Conservation (phyloP, 2,797 vertebrate genomes). For the Eupleurogrammus muticus region DNA sequence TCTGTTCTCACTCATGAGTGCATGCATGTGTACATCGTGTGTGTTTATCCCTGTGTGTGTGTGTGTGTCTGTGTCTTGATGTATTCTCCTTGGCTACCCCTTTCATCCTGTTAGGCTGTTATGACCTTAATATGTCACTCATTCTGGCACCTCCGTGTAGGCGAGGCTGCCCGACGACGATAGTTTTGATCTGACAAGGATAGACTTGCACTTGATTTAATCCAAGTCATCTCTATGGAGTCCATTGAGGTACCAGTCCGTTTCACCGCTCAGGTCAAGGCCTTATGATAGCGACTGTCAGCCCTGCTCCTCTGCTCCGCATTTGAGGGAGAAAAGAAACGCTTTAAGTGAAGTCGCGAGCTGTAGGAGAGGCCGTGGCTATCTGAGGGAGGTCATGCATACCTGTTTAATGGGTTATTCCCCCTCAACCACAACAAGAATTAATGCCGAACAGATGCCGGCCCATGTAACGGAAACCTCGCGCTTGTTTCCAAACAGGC, state of each 20-base stretch:
- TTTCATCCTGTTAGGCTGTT: conserved; percentile 54
- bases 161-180: conserved; percentile 67
- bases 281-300: conserved; percentile 73
- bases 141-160: conserved; percentile 73
- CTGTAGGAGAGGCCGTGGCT: conserved; percentile 15
- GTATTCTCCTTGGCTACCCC: conserved; percentile 31
- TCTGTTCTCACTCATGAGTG: conserved; percentile 10
- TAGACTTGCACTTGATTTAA: conserved; percentile 80
- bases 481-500: conserved; percentile 37
- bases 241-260: conserved; percentile 68
- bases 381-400: conserved; percentile 28
- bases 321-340: conserved; percentile 26
- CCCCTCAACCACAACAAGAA: conserved; percentile 24
- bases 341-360: conserved; percentile 9
- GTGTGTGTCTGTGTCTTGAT: conserved; percentile 25
- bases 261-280: conserved; percentile 71
- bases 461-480: conserved; percentile 38
- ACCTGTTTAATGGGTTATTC: conserved; percentile 42
- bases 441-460: conserved; percentile 52
- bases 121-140: conserved; percentile 79
- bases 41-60: conserved; percentile 3
- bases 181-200: conserved; percentile 79
- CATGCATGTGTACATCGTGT: background rate
- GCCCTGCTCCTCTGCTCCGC: conserved; percentile 25
- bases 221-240: conserved; percentile 70